Evolutionary conservation across 2,797 vertebrate species (phyloP), one percentile per base, ranked within the genome.

Genomic region (Danio jaintianensis): DNA sequence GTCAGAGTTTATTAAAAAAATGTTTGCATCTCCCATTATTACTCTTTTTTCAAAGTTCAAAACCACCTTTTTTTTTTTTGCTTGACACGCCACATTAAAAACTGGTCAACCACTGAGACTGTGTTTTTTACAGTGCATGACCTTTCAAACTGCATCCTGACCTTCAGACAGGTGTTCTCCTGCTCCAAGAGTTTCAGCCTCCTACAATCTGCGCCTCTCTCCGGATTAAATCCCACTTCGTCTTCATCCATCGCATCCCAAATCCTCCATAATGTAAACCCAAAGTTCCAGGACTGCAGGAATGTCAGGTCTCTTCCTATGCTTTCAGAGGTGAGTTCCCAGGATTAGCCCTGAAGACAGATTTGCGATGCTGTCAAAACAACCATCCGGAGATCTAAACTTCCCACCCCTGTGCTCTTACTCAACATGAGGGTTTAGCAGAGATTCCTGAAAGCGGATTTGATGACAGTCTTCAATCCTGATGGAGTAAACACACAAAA

Each of bases 201-300:
- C 90, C 90, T 92, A 91, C 90, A 84, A 93, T 90, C 81, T 91
- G 90, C 91, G 88, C 84, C 89, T 90, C 84, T 86, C 77, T 62
- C 50, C 84, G 90, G 91, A 92, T 92, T 92, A 92, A 90, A 75
- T 11, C 71, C 61, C 47, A 38, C 48, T 40, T 76, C 38, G 80
- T 72, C 86, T 83, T 29, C 29, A 29, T 82, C 81, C 79, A 59
- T 16, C 68, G 84, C 88, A 79, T 38, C 55, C 50, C 7, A 82
- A 53, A 80, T 79, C 79, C 12, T 48, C 85, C 83, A 77, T 82
- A 85, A 87, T 84, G 85, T 90, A 91, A 91, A 85, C 87, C 71
- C 56, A 67, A 80, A 87, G 91, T 92, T 91, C 90, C 91, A 80
- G 64, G 68, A 82, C 48, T 4, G 10, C 87, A 81, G 82, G 87